Percentiles rank a stretch among this genome's conserved stretches.
Evolutionary conservation across 53 echinoderm and acorn worm genomes (phyloP).

Genomic region (Antedon mediterranea): DNA sequence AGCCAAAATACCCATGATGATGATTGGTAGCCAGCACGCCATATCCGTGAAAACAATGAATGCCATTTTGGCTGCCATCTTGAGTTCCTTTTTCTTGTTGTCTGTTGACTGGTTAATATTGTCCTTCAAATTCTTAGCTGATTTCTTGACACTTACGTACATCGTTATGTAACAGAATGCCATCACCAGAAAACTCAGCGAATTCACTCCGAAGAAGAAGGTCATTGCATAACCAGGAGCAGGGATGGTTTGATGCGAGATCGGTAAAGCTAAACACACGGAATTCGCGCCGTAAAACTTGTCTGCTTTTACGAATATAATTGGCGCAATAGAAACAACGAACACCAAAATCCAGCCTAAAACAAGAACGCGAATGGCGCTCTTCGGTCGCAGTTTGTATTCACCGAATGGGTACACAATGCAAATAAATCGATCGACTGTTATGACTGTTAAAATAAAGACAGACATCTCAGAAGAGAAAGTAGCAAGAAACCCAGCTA

Average conservation of each 20-base stretch:
- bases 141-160: conserved; percentile 29
- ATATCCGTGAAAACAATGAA: conserved; percentile 29
- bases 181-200: conserved; percentile 42
- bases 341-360: conserved; percentile 28
- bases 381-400: conserved; percentile 12
- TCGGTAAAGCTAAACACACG: conserved; percentile 55
- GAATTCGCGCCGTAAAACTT: conserved; percentile 46
- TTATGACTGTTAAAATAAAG: conserved; percentile 40
- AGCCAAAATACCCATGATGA: conserved; percentile 26
- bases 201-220: conserved; percentile 41
- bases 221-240: conserved; percentile 55
- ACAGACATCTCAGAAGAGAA: conserved; percentile 63
- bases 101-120: background rate
- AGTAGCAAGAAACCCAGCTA: conserved; percentile 44
- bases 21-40: conserved; percentile 31
- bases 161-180: conserved; percentile 41
- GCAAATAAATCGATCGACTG: conserved; percentile 45
- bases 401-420: conserved; percentile 38
- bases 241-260: conserved; percentile 31
- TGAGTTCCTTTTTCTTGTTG: conserved; percentile 14
- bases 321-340: conserved; percentile 32
- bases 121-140: conserved; percentile 13
- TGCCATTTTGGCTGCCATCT: conserved; percentile 24
- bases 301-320: conserved; percentile 16
- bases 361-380: conserved; percentile 11